Evolutionary conservation across 2,113 vertebrate genomes (phyloP).

Genomic region (Emydocephalus ijimae): DNA sequence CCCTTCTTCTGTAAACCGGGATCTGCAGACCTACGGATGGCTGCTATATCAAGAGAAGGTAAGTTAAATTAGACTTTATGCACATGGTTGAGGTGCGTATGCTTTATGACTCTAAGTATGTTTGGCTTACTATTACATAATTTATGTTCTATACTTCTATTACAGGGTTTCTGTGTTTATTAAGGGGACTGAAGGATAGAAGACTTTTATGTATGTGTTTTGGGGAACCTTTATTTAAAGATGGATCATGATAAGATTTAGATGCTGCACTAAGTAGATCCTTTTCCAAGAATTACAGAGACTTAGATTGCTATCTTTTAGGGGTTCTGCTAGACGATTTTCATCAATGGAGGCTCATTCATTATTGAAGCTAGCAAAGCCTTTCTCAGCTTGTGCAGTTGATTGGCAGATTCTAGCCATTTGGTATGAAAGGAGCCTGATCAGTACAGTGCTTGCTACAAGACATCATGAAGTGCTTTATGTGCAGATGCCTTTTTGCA

Average conservation of each 20-base stretch:
- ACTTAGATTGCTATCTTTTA: not conserved
- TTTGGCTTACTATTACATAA: not conserved
- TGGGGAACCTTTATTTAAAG: not conserved
- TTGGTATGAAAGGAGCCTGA: not conserved
- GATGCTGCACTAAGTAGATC: not conserved
- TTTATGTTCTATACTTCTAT: not conserved
- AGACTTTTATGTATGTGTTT: not conserved
- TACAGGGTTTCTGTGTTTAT: not conserved
- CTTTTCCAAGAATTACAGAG: not conserved
- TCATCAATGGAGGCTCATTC: not conserved
- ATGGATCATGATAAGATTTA: not conserved
- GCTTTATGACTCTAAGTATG: not conserved
- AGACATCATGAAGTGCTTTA: not conserved
- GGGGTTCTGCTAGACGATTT: not conserved
- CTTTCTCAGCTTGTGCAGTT: not conserved
- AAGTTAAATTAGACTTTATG: not conserved
- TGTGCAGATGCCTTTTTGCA: not conserved
- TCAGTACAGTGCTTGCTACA: not conserved
- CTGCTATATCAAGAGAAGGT: conserved; percentile 98
- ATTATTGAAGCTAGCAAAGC: not conserved
- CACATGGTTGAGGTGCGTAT: not conserved
- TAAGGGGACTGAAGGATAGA: not conserved
- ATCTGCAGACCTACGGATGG: conserved; percentile 90
- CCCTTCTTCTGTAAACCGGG: conserved; percentile 91
- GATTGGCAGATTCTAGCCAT: not conserved